Percentiles rank a stretch among this genome's conserved stretches.
Conservation (phyloP, 2,797 vertebrate genomes). For the Poeciliopsis gracilis region DNA sequence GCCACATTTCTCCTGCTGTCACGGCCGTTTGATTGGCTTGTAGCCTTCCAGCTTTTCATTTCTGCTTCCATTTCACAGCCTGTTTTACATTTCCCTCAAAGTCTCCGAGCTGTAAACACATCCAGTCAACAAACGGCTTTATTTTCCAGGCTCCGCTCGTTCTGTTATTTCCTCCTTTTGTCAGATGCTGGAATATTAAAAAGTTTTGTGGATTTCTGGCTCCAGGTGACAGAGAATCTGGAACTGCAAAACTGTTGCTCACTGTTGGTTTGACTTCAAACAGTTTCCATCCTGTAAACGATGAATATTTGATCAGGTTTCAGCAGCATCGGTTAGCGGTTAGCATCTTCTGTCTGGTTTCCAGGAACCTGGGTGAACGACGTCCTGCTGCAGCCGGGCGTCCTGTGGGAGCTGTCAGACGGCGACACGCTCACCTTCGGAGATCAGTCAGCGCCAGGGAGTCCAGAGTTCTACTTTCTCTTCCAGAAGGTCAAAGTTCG, state of each 20-base stretch:
- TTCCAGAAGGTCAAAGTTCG: conserved; percentile 92
- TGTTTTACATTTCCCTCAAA: conserved; percentile 40
- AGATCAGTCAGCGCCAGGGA: conserved; percentile 69
- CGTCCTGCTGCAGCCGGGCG: conserved; percentile 80
- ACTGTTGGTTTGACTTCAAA: background rate
- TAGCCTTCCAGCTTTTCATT: conserved; percentile 37
- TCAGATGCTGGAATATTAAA: conserved; percentile 13
- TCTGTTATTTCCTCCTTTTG: conserved; percentile 13
- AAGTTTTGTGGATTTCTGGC: conserved; percentile 3
- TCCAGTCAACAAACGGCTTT: conserved; percentile 33
- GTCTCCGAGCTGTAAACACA: conserved; percentile 51
- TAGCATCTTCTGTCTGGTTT: background rate
- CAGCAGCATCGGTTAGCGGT: background rate
- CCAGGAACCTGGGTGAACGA: conserved; percentile 91
- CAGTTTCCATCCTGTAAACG: accelerated
- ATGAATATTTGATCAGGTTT: background rate
- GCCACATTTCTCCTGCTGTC: conserved; percentile 33
- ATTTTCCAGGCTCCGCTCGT: conserved; percentile 10
- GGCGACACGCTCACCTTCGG: conserved; percentile 89
- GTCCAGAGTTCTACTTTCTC: conserved; percentile 90
- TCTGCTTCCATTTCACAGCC: conserved; percentile 40
- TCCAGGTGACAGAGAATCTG: background rate
- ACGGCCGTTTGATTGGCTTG: conserved; percentile 46
- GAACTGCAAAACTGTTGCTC: background rate
- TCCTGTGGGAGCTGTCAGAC: conserved; percentile 86